Conservation (phyloP, 2,888 invertebrate species). For the Drosophila falleni region DNA sequence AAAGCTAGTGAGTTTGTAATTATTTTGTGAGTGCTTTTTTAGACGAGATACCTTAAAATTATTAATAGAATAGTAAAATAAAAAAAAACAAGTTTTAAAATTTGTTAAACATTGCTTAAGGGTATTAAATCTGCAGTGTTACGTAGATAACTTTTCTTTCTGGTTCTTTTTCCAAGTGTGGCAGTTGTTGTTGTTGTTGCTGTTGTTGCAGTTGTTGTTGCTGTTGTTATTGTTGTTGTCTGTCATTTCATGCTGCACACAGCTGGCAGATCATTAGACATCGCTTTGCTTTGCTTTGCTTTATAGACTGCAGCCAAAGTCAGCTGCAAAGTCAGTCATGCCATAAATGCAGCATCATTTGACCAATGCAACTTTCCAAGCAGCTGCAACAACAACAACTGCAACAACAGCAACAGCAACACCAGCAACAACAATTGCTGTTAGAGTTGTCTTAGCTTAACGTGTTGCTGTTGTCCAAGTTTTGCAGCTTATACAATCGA, state of each 20-base stretch:
- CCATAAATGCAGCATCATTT: constrained; percentile 77
- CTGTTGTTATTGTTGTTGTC: constrained; percentile 26
- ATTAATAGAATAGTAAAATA: too few relatives aligned
- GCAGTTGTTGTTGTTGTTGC: constrained; percentile 19
- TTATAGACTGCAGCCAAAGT: constrained; percentile 43
- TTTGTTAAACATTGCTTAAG: neutral
- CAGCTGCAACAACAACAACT: constrained; percentile 46
- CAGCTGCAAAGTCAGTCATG: constrained; percentile 58
- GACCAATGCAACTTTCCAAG: constrained; percentile 71
- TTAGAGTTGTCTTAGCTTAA: constrained; percentile 2
- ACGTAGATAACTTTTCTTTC: neutral
- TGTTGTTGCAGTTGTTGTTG: constrained; percentile 12
- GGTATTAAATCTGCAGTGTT: neutral
- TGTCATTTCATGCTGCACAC: constrained; percentile 56
- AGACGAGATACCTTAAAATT: neutral
- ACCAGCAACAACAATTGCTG: constrained; percentile 49
- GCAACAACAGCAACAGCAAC: constrained; percentile 30
- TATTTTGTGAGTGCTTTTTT: neutral
- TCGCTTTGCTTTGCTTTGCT: constrained; percentile 39
- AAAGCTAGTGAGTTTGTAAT: too few relatives aligned
- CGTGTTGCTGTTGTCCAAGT: constrained; percentile 31
- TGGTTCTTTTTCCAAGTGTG: neutral
- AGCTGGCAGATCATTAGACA: constrained; percentile 60
- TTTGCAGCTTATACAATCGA: constrained; percentile 68
- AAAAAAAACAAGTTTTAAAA: too few relatives aligned